Percentiles rank a stretch among this genome's conserved stretches.
These are phyloP conservation scores for Nothobranchius furzeri DNA, from an alignment of 2,113 vertebrate genomes.

Conservation along the genomic window DNA sequence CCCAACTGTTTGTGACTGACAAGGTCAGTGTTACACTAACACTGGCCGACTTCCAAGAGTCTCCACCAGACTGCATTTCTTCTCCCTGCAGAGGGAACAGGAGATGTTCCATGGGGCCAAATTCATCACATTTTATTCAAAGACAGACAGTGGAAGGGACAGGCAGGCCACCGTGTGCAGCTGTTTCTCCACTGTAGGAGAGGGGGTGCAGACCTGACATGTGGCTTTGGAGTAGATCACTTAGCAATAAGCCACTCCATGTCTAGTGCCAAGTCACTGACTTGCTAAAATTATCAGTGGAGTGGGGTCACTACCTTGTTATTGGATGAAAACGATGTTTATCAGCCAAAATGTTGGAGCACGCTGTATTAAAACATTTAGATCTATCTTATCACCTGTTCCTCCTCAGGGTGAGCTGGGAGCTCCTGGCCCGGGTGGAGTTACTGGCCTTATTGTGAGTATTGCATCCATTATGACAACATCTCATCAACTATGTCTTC, in stretches of 20 bases:
- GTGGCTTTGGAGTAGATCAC: constrained; percentile 42
- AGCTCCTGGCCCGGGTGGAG: constrained; percentile 89
- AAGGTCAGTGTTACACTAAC: constrained; percentile 25
- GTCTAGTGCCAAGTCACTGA: constrained; percentile 39
- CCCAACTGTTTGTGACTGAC: constrained; percentile 36
- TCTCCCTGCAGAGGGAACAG: constrained; percentile 20
- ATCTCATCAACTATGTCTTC: neutral
- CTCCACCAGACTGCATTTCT: constrained; percentile 53
- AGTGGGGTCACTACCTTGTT: neutral
- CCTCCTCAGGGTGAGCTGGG: constrained; percentile 88
- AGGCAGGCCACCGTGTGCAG: constrained; percentile 50
- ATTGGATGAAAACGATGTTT: constrained; percentile 11
- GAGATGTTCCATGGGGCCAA: constrained; percentile 48
- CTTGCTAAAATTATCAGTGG: constrained; percentile 17
- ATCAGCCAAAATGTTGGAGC: constrained; percentile 27
- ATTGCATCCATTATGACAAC: constrained; percentile 34
- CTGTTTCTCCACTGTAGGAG: constrained; percentile 37
- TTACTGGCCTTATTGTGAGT: constrained; percentile 94
- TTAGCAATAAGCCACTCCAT: constrained; percentile 71
- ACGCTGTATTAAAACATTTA: neutral
- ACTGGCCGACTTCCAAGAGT: constrained; percentile 51
- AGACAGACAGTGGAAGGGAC: constrained; percentile 24
- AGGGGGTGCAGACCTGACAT: constrained; percentile 66
- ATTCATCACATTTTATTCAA: constrained; percentile 52
- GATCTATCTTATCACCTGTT: neutral